Base-by-base conservation (phyloP, 2,113 vertebrate species). In the Oncorhynchus clarkii region DNA sequence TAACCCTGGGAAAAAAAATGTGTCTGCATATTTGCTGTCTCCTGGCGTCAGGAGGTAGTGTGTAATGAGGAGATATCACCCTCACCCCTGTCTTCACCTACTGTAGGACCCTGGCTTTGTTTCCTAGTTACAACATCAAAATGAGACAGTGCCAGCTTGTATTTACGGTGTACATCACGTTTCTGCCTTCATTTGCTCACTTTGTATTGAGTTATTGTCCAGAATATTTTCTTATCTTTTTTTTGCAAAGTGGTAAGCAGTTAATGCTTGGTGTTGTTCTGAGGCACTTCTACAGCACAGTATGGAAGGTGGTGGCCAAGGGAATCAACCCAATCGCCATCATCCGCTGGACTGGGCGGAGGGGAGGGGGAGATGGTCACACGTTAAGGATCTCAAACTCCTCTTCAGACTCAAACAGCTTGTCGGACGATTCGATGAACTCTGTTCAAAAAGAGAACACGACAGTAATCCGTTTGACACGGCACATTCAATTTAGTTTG, bases 331-430 rank as follows among this genome's bases (percentile, higher is more conserved):
- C 51, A 54, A 16, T 54, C 16, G 14, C 16, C 51, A 54, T 18
- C 13, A 54, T 54, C 51, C 51, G 5, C 51, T 54, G 51, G 39
- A 26, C 45, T 60, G 39, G 59, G 11, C 45, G 62, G 24, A 20
- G 14, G 29, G 12, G 3, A 34, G 31, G 65, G 60, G 16, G n/a
- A 67, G 67, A 45, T 14, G 27, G 12, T 94, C 93, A 96, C 39
- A 95, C 91, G 3, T 92, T 96, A 68, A 96, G 89, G 84, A 96
- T 96, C 90, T 96, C 95, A 88, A 96, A 96, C 87, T 96, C 95
- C 88, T 96, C 95, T 87, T 96, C 94, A 45, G 94, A 85, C 79
- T 96, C 95, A 88, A 95, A 96, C 0, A 96, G 88, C 72, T 96
- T 94, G 84, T 96, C 95, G 12, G 94, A 93, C 59, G 95, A 95